Evolutionary conservation across 64 coral and sea anemone genomes (phyloP), one percentile per base, ranked within the genome.

Genomic region (Hydrozoanthus tunicans): DNA sequence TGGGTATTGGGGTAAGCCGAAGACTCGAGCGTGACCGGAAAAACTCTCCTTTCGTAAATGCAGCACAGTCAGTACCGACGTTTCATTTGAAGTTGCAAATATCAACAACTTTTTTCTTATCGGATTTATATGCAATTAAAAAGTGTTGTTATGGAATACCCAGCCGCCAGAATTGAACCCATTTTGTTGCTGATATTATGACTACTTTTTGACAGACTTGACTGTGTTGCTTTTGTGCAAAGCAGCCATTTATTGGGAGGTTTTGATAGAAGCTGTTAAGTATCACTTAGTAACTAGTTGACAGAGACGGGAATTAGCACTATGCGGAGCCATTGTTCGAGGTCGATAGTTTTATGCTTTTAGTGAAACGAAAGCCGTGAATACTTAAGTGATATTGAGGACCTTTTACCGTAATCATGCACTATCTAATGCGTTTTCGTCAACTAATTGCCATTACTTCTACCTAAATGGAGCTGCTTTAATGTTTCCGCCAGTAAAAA

Each of bases 331-430:
- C 52, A 17, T 51, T 70, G 53, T 70, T 85, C 58, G 83, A 70
- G 54, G 27, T 73, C 17, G 9, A 86, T 56, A 53, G 27, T 72
- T 43, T 59, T 32, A 61, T 20, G 83, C 83, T 86, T 73, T 86
- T 73, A 86, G 83, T 53, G 23, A 71, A 86, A 67, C 53, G 32
- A 73, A 86, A 73, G 67, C 25, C 15, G 17, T 72, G 53, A 72
- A 59, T 86, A 59, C 12, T 86, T 86, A 86, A 86, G 83, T 86
- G 67, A 73, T 86, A 73, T 86, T 86, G 83, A 73, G 32, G 32
- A 53, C 52, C 64, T 67, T 86, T 86, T 71, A 58, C 57, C 7
- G 6, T 8, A 56, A 86, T 71, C 83, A 56, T 86, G 6, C 59
- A 64, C 83, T 67, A 72, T 86, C 67, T 86, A 86, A 86, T 86